Conservation (phyloP, 2,888 invertebrate species). For the Sympetrum striolatum region DNA sequence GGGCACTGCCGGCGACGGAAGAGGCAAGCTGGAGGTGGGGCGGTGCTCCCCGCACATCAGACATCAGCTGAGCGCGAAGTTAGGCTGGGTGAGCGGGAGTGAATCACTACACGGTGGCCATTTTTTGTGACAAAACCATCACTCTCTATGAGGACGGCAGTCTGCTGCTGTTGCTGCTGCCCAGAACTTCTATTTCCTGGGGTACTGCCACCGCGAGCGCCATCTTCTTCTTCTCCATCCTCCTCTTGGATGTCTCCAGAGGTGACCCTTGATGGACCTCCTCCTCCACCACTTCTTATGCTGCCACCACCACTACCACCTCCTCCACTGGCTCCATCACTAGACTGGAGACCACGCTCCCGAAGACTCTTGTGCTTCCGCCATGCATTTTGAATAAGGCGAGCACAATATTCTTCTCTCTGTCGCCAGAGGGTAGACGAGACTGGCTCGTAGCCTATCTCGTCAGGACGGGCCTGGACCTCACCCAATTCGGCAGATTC, state of each 20-base stretch:
- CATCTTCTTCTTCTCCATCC: conserved; percentile 47
- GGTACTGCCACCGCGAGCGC: conserved; percentile 52
- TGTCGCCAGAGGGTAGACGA: conserved; percentile 95
- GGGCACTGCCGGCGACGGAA: conserved; percentile 28
- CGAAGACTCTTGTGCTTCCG: conserved; percentile 81
- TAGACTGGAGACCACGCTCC: conserved; percentile 54
- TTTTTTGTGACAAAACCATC: conserved; percentile 85
- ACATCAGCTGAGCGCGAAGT: conserved; percentile 85
- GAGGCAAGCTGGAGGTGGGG: conserved; percentile 53
- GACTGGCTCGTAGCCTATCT: conserved; percentile 91
- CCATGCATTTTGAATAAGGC: conserved; percentile 95
- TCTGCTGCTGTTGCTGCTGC: conserved; percentile 64
- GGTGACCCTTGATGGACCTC: conserved; percentile 52
- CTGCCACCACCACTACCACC: conserved; percentile 50
- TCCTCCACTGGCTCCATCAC: conserved; percentile 57
- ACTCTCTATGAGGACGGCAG: conserved; percentile 84
- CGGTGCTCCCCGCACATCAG: conserved; percentile 73
- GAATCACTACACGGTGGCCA: conserved; percentile 89
- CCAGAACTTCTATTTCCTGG: conserved; percentile 46
- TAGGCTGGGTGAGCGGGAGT: conserved; percentile 84
- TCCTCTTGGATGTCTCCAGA: conserved; percentile 50
- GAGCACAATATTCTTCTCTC: conserved; percentile 95
- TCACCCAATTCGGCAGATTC: conserved; percentile 88
- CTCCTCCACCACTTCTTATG: conserved; percentile 53
- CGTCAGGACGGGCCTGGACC: conserved; percentile 82